phyloP scores from a whole-genome alignment of 1,140 invertebrate species.

The Drosophila sucinea region DNA sequence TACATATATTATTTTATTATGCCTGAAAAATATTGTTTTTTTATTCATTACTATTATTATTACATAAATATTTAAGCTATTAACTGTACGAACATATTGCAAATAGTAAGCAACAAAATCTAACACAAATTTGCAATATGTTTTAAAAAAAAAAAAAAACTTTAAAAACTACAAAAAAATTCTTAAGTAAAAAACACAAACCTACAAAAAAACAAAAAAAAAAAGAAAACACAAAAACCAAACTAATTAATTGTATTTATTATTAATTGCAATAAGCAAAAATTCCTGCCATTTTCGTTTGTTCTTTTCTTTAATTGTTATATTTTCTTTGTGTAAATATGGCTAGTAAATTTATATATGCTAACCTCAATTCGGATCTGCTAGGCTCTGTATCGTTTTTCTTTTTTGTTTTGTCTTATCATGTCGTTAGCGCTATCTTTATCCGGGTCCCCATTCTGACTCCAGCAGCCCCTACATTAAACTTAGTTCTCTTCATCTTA shows the following conservation, averaged over 20 bases:
- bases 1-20: conserved; percentile 36
- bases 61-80: conserved; percentile 18
- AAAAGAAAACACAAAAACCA: conserved; percentile 38
- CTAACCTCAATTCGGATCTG: conserved; percentile 2
- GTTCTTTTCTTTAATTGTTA: conserved; percentile 33
- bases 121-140: conserved; percentile 43
- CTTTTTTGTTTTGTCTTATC: background rate
- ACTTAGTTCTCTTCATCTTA: conserved; percentile 33
- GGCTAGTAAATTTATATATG: conserved; percentile 6
- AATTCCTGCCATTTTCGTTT: conserved; percentile 68
- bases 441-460: background rate
- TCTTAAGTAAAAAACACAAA: conserved; percentile 28
- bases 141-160: conserved; percentile 43
- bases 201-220: conserved; percentile 34
- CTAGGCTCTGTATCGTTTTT: conserved; percentile 1
- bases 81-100: conserved; percentile 33
- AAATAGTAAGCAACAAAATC: conserved; percentile 36
- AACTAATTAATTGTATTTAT: conserved; percentile 38
- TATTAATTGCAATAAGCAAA: conserved; percentile 51
- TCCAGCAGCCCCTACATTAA: conserved; percentile 3
- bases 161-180: conserved; percentile 36
- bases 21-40: conserved; percentile 38
- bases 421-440: background rate
- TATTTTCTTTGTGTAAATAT: conserved; percentile 1
- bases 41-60: conserved; percentile 24